phyloP scores from a whole-genome alignment of 30 jellyfish, hydroid and myxozoan genomes.

The Cassiopea xamachana region DNA sequence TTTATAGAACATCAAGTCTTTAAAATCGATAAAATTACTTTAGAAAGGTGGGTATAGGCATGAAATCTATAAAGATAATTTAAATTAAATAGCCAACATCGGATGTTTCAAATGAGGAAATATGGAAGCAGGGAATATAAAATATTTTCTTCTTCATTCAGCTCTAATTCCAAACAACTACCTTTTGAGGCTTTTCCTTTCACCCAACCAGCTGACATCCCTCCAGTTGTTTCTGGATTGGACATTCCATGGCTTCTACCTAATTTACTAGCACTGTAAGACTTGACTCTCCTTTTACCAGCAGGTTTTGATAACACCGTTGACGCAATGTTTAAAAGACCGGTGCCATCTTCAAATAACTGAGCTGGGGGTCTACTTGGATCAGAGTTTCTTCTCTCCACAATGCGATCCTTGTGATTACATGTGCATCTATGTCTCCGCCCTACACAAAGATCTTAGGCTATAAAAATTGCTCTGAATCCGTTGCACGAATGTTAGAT shows the following conservation, averaged over 20 bases:
- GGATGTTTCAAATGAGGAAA: no score
- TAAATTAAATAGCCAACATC: no score
- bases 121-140: no score
- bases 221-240: background rate
- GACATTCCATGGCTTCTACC: background rate
- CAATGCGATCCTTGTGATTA: background rate
- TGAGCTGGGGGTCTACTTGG: conserved; percentile 20
- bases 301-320: conserved; percentile 23
- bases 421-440: background rate
- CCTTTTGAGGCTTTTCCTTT: background rate
- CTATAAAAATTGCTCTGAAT: background rate
- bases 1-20: no score
- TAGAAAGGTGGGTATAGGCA: no score
- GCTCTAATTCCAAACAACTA: no score
- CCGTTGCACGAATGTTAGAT: no score
- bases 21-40: no score
- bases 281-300: background rate
- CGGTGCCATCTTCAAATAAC: conserved; percentile 26
- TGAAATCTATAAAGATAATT: no score
- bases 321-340: conserved; percentile 26
- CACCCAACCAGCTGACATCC: background rate
- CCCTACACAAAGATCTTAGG: background rate
- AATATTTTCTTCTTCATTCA: no score
- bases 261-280: background rate
- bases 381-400: conserved; percentile 45